Base-by-base conservation (phyloP, 2,113 vertebrate genomes). In the Onychostruthus taczanowskii region DNA sequence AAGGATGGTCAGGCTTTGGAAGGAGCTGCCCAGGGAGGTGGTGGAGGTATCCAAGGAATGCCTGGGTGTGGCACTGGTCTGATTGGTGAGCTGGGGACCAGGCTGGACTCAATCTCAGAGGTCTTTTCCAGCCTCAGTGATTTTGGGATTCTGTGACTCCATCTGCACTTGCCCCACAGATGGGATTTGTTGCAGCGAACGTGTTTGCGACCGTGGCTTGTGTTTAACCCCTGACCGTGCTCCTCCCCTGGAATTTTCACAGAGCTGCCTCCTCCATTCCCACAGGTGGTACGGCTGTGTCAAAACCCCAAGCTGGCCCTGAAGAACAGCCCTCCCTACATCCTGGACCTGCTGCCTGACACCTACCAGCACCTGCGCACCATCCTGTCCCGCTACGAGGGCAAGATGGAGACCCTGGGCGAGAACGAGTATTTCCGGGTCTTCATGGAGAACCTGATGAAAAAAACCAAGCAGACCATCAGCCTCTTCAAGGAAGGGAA, bases 291-390 rank as follows among this genome's bases (percentile, higher is more conserved):
- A 16, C 98, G 99, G 26, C 97, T 99, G 88, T 99, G 99, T 94
- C 99, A 99, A 98, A 99, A 99, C 96, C 99, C 99, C 76, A 99
- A 99, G 69, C 93, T 99, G 98, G 99, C 99, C 1, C 87, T 99
- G 93, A 99, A 99, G 98, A 99, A 99, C 98, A 99, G 99, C 97
- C 99, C 99, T 35, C 99, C 99, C 41, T 99, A 99, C 94, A 99
- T 99, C 97, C 98, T 99, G 78, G 99, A 99, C 95, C 98, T 99
- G 94, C 98, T 99, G 30, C 99, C 99, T 19, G 99, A 99, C 93
- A 99, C 99, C 75, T 99, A 99, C 97, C 99, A 99, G 97, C 99
- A 99, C 95, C 98, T 99, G 27, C 98, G 99, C 39, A 99, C 98
- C 95, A 98, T 99, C 97, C 98, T 99, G 87, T 98, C 99, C 6